phyloP scores from a whole-genome alignment of 2,797 vertebrate genomes.

The Paguma larvata region DNA sequence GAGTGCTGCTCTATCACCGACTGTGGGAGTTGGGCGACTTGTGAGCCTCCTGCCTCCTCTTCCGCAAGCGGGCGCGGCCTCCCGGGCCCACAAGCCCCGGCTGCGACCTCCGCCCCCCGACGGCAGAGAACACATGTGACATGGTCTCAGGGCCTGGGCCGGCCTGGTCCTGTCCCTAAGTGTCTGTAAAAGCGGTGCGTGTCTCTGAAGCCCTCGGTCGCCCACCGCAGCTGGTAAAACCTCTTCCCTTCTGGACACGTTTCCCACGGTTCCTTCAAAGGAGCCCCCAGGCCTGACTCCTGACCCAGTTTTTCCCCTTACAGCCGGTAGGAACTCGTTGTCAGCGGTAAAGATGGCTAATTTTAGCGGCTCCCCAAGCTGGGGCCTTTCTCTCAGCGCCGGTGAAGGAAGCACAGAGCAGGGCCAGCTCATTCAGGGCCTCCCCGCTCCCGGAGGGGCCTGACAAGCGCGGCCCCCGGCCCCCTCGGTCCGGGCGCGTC shows the following conservation, averaged over 20 bases:
- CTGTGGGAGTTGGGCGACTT: rapidly evolving
- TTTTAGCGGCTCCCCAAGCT: rapidly evolving
- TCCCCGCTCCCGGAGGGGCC: not conserved
- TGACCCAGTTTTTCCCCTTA: not conserved
- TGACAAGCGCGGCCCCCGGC: not conserved
- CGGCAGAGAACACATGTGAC: not conserved
- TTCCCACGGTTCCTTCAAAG: not conserved
- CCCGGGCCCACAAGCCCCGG: not conserved
- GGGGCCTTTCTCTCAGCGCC: not conserved
- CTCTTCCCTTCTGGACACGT: not conserved
- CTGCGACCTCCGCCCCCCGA: not conserved
- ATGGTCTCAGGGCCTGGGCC: rapidly evolving
- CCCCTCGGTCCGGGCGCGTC: rapidly evolving
- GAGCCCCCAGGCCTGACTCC: not conserved
- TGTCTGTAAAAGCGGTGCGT: rapidly evolving
- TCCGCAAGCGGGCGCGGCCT: rapidly evolving
- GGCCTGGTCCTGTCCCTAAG: not conserved
- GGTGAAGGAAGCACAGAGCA: not conserved
- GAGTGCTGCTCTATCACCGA: not conserved
- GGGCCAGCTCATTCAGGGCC: not conserved
- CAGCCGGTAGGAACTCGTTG: rapidly evolving
- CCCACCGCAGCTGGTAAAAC: not conserved
- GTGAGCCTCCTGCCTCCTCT: not conserved
- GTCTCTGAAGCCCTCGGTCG: not conserved
- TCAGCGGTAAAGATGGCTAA: rapidly evolving